These are phyloP conservation scores for Argyra leucocephala DNA, from an alignment of 2,888 invertebrate genomes.

Conservation along the genomic window DNA sequence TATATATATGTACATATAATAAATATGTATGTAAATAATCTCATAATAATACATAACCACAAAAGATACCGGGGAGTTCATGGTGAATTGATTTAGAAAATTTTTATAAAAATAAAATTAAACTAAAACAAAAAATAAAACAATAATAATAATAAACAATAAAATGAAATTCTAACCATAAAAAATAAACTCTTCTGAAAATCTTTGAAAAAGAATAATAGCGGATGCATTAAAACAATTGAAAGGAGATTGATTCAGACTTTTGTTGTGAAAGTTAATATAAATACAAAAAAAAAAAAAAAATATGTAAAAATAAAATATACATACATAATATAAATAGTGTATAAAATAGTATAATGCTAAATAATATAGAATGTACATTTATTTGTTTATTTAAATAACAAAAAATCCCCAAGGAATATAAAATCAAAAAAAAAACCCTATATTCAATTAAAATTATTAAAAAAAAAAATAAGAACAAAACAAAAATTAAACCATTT, in stretches of 20 bases:
- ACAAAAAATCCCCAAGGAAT: no score
- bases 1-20: background rate
- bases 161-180: background rate
- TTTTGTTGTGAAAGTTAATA: background rate
- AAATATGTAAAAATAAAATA: no score
- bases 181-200: background rate
- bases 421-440: no score
- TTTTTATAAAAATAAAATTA: background rate
- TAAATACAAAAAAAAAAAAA: no score
- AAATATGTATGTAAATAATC: background rate
- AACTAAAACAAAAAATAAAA: background rate
- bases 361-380: no score
- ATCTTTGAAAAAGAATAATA: background rate
- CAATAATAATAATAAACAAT: background rate
- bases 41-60: background rate
- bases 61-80: background rate
- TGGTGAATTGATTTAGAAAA: conserved; percentile 6
- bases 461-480: no score
- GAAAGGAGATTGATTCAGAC: background rate
- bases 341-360: no score
- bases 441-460: no score
- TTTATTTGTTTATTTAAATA: no score
- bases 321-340: no score
- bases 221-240: background rate
- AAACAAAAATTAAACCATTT: no score